Base-by-base conservation (phyloP, 92 coral and sea anemone genomes). In the Phenganax marumi region DNA sequence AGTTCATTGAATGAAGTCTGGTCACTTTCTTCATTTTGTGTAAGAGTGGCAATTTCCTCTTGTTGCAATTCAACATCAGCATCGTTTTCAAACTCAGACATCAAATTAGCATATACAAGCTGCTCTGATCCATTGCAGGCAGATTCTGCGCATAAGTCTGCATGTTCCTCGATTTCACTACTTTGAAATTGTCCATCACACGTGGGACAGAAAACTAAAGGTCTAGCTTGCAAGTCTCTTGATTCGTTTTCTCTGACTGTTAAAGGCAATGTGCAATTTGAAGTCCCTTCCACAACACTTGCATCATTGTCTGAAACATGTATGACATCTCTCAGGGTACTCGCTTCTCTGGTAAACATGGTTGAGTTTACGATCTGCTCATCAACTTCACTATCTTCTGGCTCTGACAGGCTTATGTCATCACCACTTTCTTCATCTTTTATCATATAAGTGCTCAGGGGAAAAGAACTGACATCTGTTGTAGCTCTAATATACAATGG, bases 101-200 rank as follows among this genome's bases (percentile, higher is more conserved):
- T 75, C 81, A 75, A 75, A 33, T 75, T 75, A 52, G 68, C 66
- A 75, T 75, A 75, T n/a, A 56, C 39, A 75, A 53, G 66, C 50
- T 33, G 50, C 21, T 75, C 65, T 49, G 68, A 75, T 22, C 81
- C 81, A 56, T 53, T 65, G 47, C 68, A 75, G 47, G 68, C 13
- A 14, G 81, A 53, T 50, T 75, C 81, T n/a, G 81, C 81, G 55
- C 81, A 75, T 21, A 8, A 48, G 33, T 75, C 81, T 7, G 81
- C 81, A 75, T 75, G 81, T 57, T 75, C 81, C 52, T 75, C 81
- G 24, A 75, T 75, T 25, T 75, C 68, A 39, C 26, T 33, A 51
- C 81, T 75, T 24, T 53, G 8, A 56, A 75, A 75, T 24, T 56
- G 64, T n/a, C 81, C 81, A 7, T 53, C 63, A 56, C 81, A 75